Conservation (phyloP, 2,797 vertebrate genomes). For the Hybognathus amarus region DNA sequence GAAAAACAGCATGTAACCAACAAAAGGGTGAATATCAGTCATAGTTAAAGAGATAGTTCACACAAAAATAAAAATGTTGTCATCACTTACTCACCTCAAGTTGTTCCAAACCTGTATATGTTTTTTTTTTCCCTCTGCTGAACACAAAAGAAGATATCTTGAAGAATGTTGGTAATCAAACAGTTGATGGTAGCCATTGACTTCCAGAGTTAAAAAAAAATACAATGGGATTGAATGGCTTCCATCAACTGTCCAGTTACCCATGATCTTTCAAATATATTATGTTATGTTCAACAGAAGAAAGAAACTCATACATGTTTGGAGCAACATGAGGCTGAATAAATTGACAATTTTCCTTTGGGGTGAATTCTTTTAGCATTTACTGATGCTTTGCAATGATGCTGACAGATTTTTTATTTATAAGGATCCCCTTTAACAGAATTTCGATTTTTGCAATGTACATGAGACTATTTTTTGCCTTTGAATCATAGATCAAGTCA, state of each 20-base stretch:
- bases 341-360: neutral
- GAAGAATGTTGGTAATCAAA: neutral
- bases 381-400: neutral
- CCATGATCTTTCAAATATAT: neutral
- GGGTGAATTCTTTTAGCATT: neutral
- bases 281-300: neutral
- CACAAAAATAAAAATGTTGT: neutral
- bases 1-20: neutral
- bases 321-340: neutral
- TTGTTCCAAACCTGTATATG: neutral
- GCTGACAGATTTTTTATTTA: neutral
- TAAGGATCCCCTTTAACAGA: neutral
- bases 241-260: neutral
- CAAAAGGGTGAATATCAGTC: neutral
- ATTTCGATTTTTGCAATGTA: neutral
- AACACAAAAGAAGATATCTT: neutral
- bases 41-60: neutral
- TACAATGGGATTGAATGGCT: neutral
- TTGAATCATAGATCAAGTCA: constrained; percentile 88
- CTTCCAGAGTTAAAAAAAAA: neutral
- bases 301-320: neutral
- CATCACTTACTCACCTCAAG: neutral
- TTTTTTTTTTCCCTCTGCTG: neutral
- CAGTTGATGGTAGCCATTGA: neutral
- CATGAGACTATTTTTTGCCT: neutral